Evolutionary conservation across 2,113 vertebrate species (phyloP), one percentile per base, ranked within the genome.

Genomic region (Chelonoidis abingdonii): DNA sequence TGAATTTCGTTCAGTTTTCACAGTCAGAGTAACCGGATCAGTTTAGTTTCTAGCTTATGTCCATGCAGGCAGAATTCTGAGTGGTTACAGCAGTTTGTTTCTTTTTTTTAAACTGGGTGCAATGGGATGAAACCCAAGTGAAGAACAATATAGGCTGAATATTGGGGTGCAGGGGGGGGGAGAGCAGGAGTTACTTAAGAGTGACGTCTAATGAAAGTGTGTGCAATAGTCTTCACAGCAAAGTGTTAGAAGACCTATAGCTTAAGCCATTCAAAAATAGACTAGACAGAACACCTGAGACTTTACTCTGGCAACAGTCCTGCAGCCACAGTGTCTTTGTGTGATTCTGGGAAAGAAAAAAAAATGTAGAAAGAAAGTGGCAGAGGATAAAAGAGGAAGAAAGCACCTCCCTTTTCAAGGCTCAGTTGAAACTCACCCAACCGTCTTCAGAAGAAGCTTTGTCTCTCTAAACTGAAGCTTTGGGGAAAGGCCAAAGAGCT

Each of bases 201-300:
- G 80, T 89, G 83, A 96, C 94, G 53, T 97, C 96, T 89, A 86
- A 94, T 80, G 69, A 13, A 89, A 91, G 83, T 38, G 10, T 53
- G 83, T 56, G 79, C 85, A 96, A 81, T 86, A 94, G 95, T 96
- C 94, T 87, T 94, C 83, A 96, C 89, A 95, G 95, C 90, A 93
- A 97, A 96, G 90, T 25, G 50, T 81, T 94, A 78, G 94, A 93
- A 95, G 47, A 22, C 80, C 92, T 90, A 94, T 86, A 2, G 22
- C 87, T 95, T 88, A 7, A 84, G 89, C 89, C 86, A 85, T 87
- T 91, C 56, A 83, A 79, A 95, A 87, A 87, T 84, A 65, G 78
- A 76, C 85, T 90, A 89, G 88, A 90, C 93, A 93, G 93, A 31
- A 52, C 83, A 56, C 52, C 80, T 84, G 88, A 89, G 84, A 25